phyloP scores from a whole-genome alignment of 2,113 vertebrate genomes.

The Hiodon tergisus region DNA sequence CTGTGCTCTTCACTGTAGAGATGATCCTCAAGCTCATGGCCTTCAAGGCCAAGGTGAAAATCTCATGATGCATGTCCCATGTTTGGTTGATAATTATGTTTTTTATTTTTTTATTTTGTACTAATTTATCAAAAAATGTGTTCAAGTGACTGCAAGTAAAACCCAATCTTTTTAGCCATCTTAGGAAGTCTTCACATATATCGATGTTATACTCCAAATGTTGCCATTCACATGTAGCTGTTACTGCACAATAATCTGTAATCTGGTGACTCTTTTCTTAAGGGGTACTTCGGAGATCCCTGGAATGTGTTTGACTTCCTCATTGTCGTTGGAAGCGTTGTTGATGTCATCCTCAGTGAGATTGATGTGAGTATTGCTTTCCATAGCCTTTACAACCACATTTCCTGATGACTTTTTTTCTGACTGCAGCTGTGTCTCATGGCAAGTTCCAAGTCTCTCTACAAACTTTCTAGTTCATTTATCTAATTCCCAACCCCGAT shows the following conservation, averaged over 20 bases:
- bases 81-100: no score
- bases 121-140: no score
- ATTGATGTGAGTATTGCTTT: slow-evolving; percentile 72
- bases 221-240: not conserved
- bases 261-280: not conserved
- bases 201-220: no score
- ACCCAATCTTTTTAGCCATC: no score
- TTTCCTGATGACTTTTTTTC: not conserved
- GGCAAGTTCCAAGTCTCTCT: no score
- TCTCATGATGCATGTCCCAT: not conserved
- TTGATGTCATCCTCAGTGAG: slow-evolving; percentile 87
- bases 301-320: slow-evolving; percentile 96
- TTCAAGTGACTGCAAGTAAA: not conserved
- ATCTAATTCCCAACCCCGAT: slow-evolving; percentile 20
- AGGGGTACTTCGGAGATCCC: slow-evolving; percentile 92
- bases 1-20: slow-evolving; percentile 83
- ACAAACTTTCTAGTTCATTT: not conserved
- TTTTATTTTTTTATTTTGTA: no score
- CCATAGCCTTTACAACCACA: no score
- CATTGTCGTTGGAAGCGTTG: slow-evolving; percentile 89
- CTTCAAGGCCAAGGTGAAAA: slow-evolving; percentile 81
- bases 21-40: slow-evolving; percentile 84
- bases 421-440: no score
- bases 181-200: no score
- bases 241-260: no score